Conservation (phyloP, 2,888 invertebrate species). For the Synanthedon andrenaeformis region DNA sequence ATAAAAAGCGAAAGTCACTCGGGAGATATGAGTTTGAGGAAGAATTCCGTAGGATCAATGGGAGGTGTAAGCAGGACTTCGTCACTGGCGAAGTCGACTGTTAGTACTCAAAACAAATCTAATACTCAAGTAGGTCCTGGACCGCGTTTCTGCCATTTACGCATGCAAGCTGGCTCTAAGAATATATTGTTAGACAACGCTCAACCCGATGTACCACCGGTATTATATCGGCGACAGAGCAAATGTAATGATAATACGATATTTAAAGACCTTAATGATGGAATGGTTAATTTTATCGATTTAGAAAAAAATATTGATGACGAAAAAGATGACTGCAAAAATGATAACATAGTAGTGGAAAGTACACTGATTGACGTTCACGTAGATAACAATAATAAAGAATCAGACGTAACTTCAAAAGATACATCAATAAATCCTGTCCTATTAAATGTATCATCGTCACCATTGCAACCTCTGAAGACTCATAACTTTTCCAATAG, state of each 20-base stretch:
- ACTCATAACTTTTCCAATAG: slow-evolving; percentile 56
- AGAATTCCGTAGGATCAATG: slow-evolving; percentile 59
- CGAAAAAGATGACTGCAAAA: slow-evolving; percentile 30
- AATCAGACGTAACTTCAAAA: slow-evolving; percentile 31
- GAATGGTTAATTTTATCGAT: slow-evolving; percentile 48
- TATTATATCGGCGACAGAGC: slow-evolving; percentile 76
- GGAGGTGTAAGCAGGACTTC: slow-evolving; percentile 60
- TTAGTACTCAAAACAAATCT: slow-evolving; percentile 56
- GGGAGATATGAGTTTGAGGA: slow-evolving; percentile 33
- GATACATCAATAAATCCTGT: slow-evolving; percentile 50
- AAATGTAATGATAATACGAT: slow-evolving; percentile 58
- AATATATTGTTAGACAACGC: slow-evolving; percentile 85
- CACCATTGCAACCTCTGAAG: slow-evolving; percentile 59
- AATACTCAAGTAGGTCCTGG: slow-evolving; percentile 69
- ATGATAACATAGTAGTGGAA: slow-evolving; percentile 50
- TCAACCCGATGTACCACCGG: slow-evolving; percentile 77
- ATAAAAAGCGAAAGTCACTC: slow-evolving; percentile 26
- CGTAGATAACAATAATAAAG: slow-evolving; percentile 53
- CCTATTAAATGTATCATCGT: slow-evolving; percentile 56
- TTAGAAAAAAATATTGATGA: slow-evolving; percentile 37
- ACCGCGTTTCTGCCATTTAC: slow-evolving; percentile 81
- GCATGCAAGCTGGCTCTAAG: slow-evolving; percentile 82
- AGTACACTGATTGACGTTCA: slow-evolving; percentile 61
- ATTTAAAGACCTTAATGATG: slow-evolving; percentile 56
- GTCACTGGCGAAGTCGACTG: slow-evolving; percentile 60